Evolutionary conservation across 1,140 invertebrate species (phyloP).

Genomic region (Drosophila nikananu): DNA sequence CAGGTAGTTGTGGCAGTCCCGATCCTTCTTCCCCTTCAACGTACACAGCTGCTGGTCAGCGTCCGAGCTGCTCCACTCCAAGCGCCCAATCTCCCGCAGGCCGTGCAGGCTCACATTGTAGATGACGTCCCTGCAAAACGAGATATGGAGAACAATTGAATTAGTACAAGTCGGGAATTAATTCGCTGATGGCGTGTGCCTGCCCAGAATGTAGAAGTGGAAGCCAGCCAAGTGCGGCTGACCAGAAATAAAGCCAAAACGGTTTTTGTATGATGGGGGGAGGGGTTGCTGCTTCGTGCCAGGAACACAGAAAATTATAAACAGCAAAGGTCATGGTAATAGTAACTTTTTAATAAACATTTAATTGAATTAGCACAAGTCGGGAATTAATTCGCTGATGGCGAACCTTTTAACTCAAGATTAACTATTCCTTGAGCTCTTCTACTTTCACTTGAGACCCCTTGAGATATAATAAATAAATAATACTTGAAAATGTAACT

Average conservation of each 20-base stretch:
- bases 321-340: slow-evolving; percentile 3
- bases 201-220: slow-evolving; percentile 63
- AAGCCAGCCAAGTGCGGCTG: slow-evolving; percentile 45
- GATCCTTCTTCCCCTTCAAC: slow-evolving; percentile 94
- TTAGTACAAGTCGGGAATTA: slow-evolving; percentile 69
- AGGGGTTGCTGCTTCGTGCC: slow-evolving; percentile 8
- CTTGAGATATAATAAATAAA: not conserved
- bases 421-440: no score
- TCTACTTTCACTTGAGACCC: not conserved
- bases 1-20: slow-evolving; percentile 98
- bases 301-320: slow-evolving; percentile 23
- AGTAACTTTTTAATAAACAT: not conserved
- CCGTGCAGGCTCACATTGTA: slow-evolving; percentile 92
- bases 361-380: no score
- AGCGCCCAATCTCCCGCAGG: slow-evolving; percentile 88
- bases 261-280: not conserved
- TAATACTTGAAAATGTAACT: not conserved
- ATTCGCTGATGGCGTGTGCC: slow-evolving; percentile 62
- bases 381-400: no score
- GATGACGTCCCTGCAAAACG: slow-evolving; percentile 88
- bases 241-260: slow-evolving; percentile 35
- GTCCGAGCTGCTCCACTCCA: slow-evolving; percentile 94
- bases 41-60: slow-evolving; percentile 93
- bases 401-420: no score
- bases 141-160: slow-evolving; percentile 85